phyloP scores from a whole-genome alignment of 2,797 vertebrate species.

The Ctenosaura bakeri region DNA sequence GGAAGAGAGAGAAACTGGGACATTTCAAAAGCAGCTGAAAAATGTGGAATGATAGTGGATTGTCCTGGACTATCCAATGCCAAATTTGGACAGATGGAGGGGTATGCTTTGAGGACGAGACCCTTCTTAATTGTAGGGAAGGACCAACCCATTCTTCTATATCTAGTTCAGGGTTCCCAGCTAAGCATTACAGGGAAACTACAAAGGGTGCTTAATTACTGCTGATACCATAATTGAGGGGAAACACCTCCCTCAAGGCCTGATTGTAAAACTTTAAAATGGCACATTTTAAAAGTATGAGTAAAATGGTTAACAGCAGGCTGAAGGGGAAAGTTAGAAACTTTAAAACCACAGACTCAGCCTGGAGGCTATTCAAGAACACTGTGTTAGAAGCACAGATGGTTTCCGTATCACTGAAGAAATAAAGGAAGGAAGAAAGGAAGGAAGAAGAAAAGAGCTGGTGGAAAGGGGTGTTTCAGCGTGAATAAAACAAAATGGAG shows the following conservation, averaged over 20 bases:
- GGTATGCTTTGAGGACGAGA: not conserved
- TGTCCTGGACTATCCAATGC: too few relatives aligned
- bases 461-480: too few relatives aligned
- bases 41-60: too few relatives aligned
- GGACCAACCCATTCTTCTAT: constrained; percentile 12
- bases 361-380: constrained; percentile 79
- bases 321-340: constrained; percentile 78
- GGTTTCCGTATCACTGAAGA: constrained; percentile 74
- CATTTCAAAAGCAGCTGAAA: too few relatives aligned
- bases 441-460: not conserved
- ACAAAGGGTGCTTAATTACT: constrained; percentile 22
- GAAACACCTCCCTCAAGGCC: constrained; percentile 27
- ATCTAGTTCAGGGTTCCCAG: constrained; percentile 27
- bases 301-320: constrained; percentile 75
- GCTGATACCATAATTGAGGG: constrained; percentile 39
- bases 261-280: constrained; percentile 70
- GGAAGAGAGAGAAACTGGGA: too few relatives aligned
- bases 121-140: not conserved
- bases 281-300: constrained; percentile 74
- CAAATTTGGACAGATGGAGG: too few relatives aligned
- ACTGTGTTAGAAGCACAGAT: constrained; percentile 79
- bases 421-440: constrained; percentile 34
- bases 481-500: not conserved
- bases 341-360: constrained; percentile 76
- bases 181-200: constrained; percentile 31